Evolutionary conservation across 2,797 vertebrate species (phyloP), one percentile per base, ranked within the genome.

Genomic region (Prunella strophiata): DNA sequence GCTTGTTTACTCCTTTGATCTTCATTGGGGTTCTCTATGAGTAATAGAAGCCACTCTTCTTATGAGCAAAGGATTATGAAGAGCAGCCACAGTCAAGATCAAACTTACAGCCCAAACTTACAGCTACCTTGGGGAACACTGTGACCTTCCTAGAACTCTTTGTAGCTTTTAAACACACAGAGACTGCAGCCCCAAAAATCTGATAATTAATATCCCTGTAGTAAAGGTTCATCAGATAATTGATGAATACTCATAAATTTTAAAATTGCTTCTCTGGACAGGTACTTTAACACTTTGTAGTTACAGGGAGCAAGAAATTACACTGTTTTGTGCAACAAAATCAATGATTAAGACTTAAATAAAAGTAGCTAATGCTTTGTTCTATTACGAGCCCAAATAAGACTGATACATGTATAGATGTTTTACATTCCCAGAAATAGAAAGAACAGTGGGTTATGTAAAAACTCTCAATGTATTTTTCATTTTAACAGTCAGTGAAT

Each of bases 401-500:
- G 26, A 85, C 30, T 47, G 25, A 30, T 57, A 20, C 16, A 52
- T 20, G 22, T 45, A 52, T 40, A 80, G 50, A 85, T n/a, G 25
- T 50, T 80, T 67, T 4, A 74, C 32, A 32, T 51, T 47, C 50
- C 25, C 63, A 76, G 30, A 81, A 75, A 36, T 0, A 91, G 20
- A 77, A 86, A 75, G 54, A 78, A 81, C 16, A n/a, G 13, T 21
- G 34, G 10, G 6, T 52, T 65, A 68, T 12, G 19, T 18, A 92
- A 78, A 95, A 92, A 68, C n/a, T 78, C 42, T 47, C 34, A 38
- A 50, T 21, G 38, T 18, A 84, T 73, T 93, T 91, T 80, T 94
- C 55, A 77, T 66, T 84, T 36, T 26, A 50, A 71, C 61, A 79
- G 22, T 63, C 4, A 1, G 20, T 30, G 20, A 43, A 47, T 29